phyloP scores from a whole-genome alignment of 2,113 vertebrate species.

The Porphyrio hochstetteri region DNA sequence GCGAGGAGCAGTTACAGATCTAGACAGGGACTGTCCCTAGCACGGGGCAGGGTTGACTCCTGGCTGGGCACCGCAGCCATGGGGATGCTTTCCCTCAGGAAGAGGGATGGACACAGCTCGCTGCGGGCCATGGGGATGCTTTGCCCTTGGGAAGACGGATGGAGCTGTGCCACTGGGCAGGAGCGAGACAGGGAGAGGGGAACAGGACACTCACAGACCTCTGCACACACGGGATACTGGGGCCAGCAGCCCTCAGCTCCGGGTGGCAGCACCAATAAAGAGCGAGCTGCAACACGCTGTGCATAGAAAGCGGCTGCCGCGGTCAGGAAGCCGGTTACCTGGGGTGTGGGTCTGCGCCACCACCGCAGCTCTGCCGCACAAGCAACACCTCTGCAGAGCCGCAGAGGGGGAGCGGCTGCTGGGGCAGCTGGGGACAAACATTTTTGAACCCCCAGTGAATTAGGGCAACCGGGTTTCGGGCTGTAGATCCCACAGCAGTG shows the following conservation, averaged over 20 bases:
- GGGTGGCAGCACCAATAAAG: neutral
- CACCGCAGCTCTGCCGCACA: rapidly evolving
- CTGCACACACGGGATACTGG: rapidly evolving
- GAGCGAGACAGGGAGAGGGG: neutral
- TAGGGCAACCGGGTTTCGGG: neutral
- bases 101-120: neutral
- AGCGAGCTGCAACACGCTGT: rapidly evolving
- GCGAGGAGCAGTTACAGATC: neutral
- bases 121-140: rapidly evolving
- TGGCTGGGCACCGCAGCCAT: neutral
- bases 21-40: neutral
- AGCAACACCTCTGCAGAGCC: neutral
- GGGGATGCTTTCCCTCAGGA: rapidly evolving
- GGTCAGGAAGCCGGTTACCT: neutral
- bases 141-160: neutral
- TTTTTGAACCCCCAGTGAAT: neutral
- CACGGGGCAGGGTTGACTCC: neutral
- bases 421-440: neutral
- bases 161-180: rapidly evolving
- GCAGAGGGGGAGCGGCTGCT: neutral
- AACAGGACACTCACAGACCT: neutral
- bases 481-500: neutral
- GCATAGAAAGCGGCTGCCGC: neutral
- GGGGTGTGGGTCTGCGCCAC: rapidly evolving
- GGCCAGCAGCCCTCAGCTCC: neutral